Conservation (phyloP, 1,140 invertebrate genomes). For the Pantala flavescens region DNA sequence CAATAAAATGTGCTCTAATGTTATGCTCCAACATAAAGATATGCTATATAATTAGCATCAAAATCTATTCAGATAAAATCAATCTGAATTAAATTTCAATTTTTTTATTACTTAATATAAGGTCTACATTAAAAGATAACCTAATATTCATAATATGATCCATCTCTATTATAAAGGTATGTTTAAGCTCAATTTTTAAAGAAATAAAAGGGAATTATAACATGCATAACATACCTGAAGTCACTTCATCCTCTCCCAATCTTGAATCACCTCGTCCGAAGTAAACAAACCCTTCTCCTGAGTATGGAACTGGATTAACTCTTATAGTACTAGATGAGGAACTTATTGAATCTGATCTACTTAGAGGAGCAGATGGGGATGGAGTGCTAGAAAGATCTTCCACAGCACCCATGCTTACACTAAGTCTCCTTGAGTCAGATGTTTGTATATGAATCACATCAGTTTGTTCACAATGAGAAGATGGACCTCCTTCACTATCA, state of each 20-base stretch:
- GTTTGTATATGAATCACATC: not conserved
- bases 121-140: too few species aligned
- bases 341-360: slow-evolving; percentile 7
- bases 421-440: not conserved
- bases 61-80: too few species aligned
- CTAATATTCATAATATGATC: too few species aligned
- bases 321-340: not conserved
- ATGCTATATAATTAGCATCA: too few species aligned
- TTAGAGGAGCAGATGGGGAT: not conserved
- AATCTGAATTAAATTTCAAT: too few species aligned
- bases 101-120: too few species aligned
- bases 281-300: not conserved
- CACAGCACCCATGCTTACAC: not conserved
- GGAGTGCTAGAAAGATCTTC: not conserved
- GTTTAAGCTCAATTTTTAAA: too few species aligned
- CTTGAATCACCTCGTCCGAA: not conserved
- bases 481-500: slow-evolving; percentile 1
- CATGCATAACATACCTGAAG: not conserved
- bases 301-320: not conserved
- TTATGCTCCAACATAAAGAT: too few species aligned
- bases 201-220: too few species aligned
- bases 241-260: not conserved
- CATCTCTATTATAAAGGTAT: too few species aligned
- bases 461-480: not conserved
- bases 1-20: too few species aligned